A percentile compares a stretch with the other conserved stretches of the same genome.
phyloP scores from a whole-genome alignment of 2,113 vertebrate genomes.

The Piprites chloris region DNA sequence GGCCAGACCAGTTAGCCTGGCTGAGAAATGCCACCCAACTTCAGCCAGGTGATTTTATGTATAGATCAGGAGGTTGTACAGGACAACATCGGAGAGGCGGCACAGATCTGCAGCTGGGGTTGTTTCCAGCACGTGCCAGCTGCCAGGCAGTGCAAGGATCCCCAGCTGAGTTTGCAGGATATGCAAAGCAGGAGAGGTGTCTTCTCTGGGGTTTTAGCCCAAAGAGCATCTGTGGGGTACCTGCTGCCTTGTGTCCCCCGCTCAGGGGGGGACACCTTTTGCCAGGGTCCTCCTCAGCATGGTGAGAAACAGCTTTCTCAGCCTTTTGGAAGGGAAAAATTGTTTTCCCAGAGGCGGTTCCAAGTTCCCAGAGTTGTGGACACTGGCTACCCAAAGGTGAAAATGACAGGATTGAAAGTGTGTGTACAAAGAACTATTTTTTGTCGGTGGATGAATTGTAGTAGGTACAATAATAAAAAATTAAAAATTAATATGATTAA shows the following conservation, averaged over 20 bases:
- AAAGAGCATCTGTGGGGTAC: fast-evolving
- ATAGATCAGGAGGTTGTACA: background rate
- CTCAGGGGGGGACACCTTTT: background rate
- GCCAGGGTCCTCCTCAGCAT: background rate
- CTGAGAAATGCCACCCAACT: background rate
- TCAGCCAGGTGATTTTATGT: background rate
- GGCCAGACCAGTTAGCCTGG: background rate
- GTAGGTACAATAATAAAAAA: background rate
- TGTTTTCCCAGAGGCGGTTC: background rate
- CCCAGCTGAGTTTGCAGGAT: background rate
- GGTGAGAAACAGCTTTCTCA: background rate
- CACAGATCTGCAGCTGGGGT: background rate
- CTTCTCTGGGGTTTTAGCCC: background rate
- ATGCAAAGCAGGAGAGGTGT: background rate
- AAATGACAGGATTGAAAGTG: background rate
- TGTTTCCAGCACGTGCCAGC: background rate
- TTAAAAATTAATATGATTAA: background rate
- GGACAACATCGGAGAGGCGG: background rate
- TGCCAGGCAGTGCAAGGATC: background rate
- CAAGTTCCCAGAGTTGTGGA: background rate
- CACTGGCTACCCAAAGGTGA: background rate
- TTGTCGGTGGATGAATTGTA: background rate
- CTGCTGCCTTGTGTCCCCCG: fast-evolving
- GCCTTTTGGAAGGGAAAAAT: background rate
- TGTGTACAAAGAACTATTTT: background rate